These are phyloP conservation scores for Psittacula echo DNA, from an alignment of 2,797 vertebrate genomes.

Conservation along the genomic window DNA sequence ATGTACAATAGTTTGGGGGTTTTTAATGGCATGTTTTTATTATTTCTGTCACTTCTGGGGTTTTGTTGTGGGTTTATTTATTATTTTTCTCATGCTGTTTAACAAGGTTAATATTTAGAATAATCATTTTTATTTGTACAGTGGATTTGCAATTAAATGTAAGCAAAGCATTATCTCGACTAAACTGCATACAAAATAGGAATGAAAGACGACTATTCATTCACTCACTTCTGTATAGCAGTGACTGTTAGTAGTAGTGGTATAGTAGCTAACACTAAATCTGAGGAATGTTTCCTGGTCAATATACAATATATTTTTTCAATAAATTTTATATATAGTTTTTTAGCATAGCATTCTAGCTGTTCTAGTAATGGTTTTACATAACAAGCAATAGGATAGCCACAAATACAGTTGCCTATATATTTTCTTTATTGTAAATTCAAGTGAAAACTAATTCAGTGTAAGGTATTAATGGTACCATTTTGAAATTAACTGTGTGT, in stretches of 20 bases:
- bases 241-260: not conserved
- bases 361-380: not conserved
- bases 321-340: not conserved
- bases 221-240: not conserved
- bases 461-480: not conserved
- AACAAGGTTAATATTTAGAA: slow-evolving; percentile 32
- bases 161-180: slow-evolving; percentile 34
- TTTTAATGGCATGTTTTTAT: not conserved
- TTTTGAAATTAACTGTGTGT: not conserved
- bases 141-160: slow-evolving; percentile 46
- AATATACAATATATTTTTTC: not conserved
- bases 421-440: not conserved
- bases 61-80: not conserved
- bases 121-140: not conserved
- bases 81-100: slow-evolving; percentile 20
- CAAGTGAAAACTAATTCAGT: not conserved
- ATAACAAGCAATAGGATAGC: not conserved
- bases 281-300: not conserved
- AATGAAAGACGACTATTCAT: slow-evolving; percentile 2
- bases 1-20: not conserved
- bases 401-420: not conserved
- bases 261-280: not conserved
- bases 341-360: not conserved
- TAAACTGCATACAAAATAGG: slow-evolving; percentile 9
- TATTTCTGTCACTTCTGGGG: not conserved